Evolutionary conservation across 2,888 invertebrate genomes (phyloP).

Genomic region (Boloria euphrosyne): DNA sequence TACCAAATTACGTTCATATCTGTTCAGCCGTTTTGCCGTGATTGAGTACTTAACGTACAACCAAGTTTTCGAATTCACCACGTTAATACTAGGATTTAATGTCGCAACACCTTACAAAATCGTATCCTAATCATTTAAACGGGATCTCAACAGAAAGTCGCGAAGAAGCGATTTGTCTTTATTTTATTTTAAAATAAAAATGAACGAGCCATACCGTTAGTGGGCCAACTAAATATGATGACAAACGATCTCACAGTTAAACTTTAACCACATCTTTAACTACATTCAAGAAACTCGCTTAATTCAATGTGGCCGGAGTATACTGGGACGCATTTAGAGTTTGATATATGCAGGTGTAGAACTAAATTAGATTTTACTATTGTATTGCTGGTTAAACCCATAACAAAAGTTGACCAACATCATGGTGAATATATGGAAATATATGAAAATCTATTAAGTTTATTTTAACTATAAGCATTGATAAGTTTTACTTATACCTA

Average conservation of each 20-base stretch:
- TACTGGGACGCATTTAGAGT: constrained; percentile 32
- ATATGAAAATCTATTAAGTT: no score
- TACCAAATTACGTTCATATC: no score
- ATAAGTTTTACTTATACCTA: no score
- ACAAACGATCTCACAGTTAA: constrained; percentile 50
- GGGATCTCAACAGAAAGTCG: constrained; percentile 19
- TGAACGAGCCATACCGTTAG: constrained; percentile 41
- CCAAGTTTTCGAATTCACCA: neutral
- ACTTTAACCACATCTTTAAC: constrained; percentile 49
- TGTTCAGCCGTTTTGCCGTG: no score
- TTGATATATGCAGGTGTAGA: constrained; percentile 21
- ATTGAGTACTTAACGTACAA: no score
- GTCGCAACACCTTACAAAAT: constrained; percentile 6
- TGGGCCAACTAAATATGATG: constrained; percentile 45
- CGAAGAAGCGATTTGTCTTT: constrained; percentile 44
- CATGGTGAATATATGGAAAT: no score
- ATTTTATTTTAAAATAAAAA: constrained; percentile 50
- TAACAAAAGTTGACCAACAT: neutral
- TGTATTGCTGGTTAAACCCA: constrained; percentile 3
- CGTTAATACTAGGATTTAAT: neutral
- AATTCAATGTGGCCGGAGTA: constrained; percentile 37
- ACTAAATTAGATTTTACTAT: constrained; percentile 12
- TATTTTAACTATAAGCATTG: no score
- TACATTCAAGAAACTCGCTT: constrained; percentile 40
- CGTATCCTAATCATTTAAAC: constrained; percentile 12